phyloP scores from a whole-genome alignment of 1,140 invertebrate genomes.

The Lysiphlebus fabarum region DNA sequence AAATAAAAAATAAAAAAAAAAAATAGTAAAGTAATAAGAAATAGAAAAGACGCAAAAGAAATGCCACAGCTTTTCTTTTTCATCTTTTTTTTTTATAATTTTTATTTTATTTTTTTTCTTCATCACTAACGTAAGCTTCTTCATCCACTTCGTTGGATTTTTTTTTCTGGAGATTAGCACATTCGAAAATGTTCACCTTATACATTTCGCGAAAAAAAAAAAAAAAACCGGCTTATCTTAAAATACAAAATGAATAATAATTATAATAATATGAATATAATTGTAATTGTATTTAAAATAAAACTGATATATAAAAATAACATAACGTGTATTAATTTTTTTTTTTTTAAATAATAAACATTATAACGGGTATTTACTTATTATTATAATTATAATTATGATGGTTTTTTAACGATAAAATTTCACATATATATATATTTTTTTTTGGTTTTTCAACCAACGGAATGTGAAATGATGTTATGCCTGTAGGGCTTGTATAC shows the following conservation, averaged over 20 bases:
- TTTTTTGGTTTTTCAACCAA: background rate
- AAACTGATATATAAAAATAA: background rate
- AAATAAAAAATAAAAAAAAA: conserved; percentile 10
- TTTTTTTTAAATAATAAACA: no score
- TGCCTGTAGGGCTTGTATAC: background rate
- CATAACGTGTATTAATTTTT: no score
- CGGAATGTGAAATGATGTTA: background rate
- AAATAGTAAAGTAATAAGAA: no score
- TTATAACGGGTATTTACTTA: no score
- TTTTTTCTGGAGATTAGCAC: conserved; percentile 16
- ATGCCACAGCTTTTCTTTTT: no score
- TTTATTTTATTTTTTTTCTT: conserved; percentile 20
- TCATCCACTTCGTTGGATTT: conserved; percentile 10
- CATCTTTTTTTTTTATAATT: conserved; percentile 18
- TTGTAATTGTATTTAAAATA: background rate
- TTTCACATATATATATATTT: background rate
- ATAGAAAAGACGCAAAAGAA: no score
- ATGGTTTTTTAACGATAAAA: background rate
- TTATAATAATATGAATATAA: background rate
- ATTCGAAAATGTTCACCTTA: conserved; percentile 16
- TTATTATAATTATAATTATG: no score
- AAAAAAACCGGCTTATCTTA: no score
- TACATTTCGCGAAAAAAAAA: background rate
- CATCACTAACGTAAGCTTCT: conserved; percentile 13
- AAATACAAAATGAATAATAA: no score